A percentile compares a stretch with the other conserved stretches of the same genome.
These are phyloP conservation scores for Ceratina japonica DNA, from an alignment of 1,140 invertebrate genomes.

Conservation along the genomic window DNA sequence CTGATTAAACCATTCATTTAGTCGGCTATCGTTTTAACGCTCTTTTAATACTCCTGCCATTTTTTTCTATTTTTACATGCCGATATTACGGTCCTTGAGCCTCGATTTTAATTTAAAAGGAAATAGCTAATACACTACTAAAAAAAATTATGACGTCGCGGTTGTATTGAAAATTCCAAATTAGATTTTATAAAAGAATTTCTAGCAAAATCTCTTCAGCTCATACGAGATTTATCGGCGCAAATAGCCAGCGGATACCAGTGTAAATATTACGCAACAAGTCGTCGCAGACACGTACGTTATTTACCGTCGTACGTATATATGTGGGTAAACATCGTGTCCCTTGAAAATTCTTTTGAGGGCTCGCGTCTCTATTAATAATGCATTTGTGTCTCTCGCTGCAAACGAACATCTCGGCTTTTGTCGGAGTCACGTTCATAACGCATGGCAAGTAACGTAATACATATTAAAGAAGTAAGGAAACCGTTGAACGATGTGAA, in stretches of 20 bases:
- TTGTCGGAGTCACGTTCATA: slow-evolving; percentile 7
- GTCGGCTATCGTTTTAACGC: slow-evolving; percentile 2
- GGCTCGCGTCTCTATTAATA: slow-evolving; percentile 23
- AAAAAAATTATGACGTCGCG: not conserved
- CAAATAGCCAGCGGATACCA: not conserved
- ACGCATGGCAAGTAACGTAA: slow-evolving; percentile 15
- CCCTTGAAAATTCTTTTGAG: slow-evolving; percentile 29
- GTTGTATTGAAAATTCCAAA: not conserved
- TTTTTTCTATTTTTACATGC: not conserved
- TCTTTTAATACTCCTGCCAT: not conserved
- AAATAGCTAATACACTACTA: too few relatives aligned
- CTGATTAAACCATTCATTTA: slow-evolving; percentile 32
- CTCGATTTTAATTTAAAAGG: not conserved
- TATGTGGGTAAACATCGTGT: not conserved
- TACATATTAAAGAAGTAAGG: slow-evolving; percentile 16
- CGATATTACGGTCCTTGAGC: not conserved
- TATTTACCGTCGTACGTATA: too few relatives aligned
- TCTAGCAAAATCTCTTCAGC: not conserved
- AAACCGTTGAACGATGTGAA: slow-evolving; percentile 20
- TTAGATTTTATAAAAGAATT: not conserved
- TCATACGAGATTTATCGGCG: not conserved
- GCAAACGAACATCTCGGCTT: not conserved
- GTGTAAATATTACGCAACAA: slow-evolving; percentile 19
- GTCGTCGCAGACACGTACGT: not conserved
- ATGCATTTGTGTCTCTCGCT: slow-evolving; percentile 24